Conservation (phyloP, 2,888 invertebrate genomes). For the Spialia ferax region DNA sequence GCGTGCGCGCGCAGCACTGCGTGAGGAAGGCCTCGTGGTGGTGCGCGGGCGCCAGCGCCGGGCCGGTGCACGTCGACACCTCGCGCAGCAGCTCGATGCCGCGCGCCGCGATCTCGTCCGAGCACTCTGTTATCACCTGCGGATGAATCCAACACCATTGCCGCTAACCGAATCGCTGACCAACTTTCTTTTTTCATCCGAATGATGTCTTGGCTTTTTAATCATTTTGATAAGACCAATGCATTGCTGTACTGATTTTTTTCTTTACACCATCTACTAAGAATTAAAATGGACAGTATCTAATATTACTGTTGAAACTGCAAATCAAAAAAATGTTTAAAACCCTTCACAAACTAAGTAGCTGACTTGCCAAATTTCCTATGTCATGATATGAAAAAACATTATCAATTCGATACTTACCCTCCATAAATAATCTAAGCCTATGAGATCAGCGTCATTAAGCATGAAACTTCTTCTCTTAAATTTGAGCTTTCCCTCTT, state of each 20-base stretch:
- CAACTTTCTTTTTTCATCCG: too few relatives aligned
- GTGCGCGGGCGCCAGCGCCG: slow-evolving; percentile 92
- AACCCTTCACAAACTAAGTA: too few relatives aligned
- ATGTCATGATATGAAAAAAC: too few relatives aligned
- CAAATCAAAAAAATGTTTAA: too few relatives aligned
- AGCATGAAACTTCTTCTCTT: slow-evolving; percentile 95
- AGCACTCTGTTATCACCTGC: slow-evolving; percentile 94
- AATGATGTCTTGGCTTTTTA: too few relatives aligned
- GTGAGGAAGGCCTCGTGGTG: slow-evolving; percentile 97
- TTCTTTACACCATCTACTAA: too few relatives aligned
- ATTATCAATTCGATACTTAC: slow-evolving; percentile 75
- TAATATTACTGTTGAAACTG: slow-evolving; percentile 1
- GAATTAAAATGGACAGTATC: too few relatives aligned
- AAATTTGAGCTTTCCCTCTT: slow-evolving; percentile 96
- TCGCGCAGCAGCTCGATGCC: slow-evolving; percentile 97
- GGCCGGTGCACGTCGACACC: slow-evolving; percentile 97
- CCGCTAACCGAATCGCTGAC: neutral
- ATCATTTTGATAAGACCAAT: too few relatives aligned
- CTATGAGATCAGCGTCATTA: slow-evolving; percentile 98
- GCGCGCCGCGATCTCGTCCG: slow-evolving; percentile 96
- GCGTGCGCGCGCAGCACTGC: slow-evolving; percentile 96
- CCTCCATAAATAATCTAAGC: slow-evolving; percentile 98
- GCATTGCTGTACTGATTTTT: too few relatives aligned
- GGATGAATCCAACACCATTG: neutral
- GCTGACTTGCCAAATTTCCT: too few relatives aligned